These are phyloP conservation scores for Mythimna ferrago DNA, from an alignment of 2,888 invertebrate genomes.

Conservation along the genomic window DNA sequence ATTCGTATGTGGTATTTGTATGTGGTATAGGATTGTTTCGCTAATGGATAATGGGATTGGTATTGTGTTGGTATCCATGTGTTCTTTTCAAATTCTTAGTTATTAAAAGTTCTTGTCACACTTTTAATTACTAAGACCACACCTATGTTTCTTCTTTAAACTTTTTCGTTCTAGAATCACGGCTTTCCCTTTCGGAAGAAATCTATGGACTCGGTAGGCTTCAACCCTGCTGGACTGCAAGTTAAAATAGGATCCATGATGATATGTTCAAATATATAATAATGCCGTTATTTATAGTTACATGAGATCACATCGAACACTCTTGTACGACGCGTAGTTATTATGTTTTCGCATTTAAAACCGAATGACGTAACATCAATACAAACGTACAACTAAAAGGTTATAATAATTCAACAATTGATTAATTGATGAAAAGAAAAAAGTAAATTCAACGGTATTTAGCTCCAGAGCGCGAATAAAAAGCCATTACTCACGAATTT, in stretches of 20 bases:
- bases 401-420: constrained; percentile 48
- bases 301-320: neutral
- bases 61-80: neutral
- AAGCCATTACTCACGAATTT: constrained; percentile 54
- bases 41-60: constrained; percentile 73
- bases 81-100: too few relatives aligned
- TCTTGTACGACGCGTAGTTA: neutral
- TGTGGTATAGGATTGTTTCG: constrained; percentile 38
- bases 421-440: constrained; percentile 51
- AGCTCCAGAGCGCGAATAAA: constrained; percentile 46
- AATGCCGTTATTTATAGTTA: neutral
- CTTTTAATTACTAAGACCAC: too few relatives aligned
- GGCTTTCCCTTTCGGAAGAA: too few relatives aligned
- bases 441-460: constrained; percentile 43
- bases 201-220: too few relatives aligned
- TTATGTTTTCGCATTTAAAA: neutral
- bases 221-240: too few relatives aligned
- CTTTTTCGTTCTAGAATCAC: too few relatives aligned
- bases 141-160: too few relatives aligned
- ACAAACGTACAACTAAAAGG: constrained; percentile 28
- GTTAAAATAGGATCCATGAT: too few relatives aligned
- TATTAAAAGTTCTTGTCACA: too few relatives aligned
- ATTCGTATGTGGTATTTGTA: too few relatives aligned
- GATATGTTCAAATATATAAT: too few relatives aligned
- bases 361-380: neutral